phyloP scores from a whole-genome alignment of 2,888 invertebrate genomes.

The Microctonus hyperodae region DNA sequence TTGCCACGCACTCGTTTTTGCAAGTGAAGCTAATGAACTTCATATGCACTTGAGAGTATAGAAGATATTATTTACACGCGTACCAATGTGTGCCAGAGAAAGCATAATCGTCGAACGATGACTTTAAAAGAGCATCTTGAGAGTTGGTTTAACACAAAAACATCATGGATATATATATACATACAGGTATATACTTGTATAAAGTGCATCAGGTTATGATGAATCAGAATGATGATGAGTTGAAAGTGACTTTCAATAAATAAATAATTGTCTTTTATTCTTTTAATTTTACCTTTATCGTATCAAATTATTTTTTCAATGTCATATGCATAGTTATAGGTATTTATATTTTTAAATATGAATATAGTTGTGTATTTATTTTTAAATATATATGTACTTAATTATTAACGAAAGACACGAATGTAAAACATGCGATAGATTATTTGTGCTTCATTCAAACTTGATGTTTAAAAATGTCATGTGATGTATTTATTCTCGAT shows the following conservation, averaged over 20 bases:
- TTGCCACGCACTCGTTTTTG: constrained; percentile 28
- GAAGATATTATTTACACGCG: background rate
- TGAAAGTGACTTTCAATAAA: background rate
- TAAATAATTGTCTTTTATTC: background rate
- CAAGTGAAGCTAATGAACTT: background rate
- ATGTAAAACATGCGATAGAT: too few species aligned
- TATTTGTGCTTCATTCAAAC: too few species aligned
- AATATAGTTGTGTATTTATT: too few species aligned
- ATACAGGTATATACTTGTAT: too few species aligned
- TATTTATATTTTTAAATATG: too few species aligned
- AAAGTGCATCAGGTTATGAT: too few species aligned
- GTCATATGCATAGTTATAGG: too few species aligned
- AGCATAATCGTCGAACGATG: constrained; percentile 39
- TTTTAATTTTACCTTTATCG: background rate
- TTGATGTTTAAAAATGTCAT: too few species aligned
- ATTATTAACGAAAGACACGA: too few species aligned
- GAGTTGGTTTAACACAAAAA: background rate
- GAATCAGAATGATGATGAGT: constrained; percentile 4
- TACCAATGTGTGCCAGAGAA: constrained; percentile 47
- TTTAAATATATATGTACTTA: too few species aligned
- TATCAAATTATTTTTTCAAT: too few species aligned
- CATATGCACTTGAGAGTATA: constrained; percentile 7
- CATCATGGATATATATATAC: too few species aligned
- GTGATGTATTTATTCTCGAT: constrained; percentile 16
- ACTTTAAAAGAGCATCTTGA: background rate